Base-by-base conservation (phyloP, 2,113 vertebrate genomes). In the Perca schrenkii region DNA sequence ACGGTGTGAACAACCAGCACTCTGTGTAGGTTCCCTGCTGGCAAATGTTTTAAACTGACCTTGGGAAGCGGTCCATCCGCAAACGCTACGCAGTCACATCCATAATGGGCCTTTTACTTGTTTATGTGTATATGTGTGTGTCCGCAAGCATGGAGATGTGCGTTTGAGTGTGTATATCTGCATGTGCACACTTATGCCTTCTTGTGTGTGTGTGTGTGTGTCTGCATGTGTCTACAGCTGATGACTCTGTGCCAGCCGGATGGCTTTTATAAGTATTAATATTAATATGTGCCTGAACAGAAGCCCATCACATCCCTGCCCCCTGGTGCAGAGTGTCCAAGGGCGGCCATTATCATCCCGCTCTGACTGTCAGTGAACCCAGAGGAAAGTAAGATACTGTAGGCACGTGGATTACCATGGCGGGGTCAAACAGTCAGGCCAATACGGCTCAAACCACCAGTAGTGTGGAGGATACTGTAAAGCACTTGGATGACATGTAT, bases 211-310 rank as follows among this genome's bases (percentile, higher is more conserved):
- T 67, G 77, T 60, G 76, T 82, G 77, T 66, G 6, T 66, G 40
- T 78, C 40, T 52, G 79, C 31, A 54, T 68, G 79, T 77, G 77
- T 82, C 78, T 77, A 50, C 84, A 49, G 90, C 91, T 85, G 91
- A 91, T 90, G 91, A 92, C 87, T 93, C 80, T 78, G 87, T 91
- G 93, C 91, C 93, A 93, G 93, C 89, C 88, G 76, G 81, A 88
- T 86, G 84, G 93, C 92, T 95, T 95, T 95, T 95, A 95, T 91
- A 94, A 84, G 86, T 94, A 95, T 96, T 96, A 95, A 95, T 96
- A 96, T 96, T 95, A 95, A 96, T 95, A 95, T 90, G 83, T 88
- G 83, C 88, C 87, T 87, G 93, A 92, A 91, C 91, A 85, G 86
- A 61, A 91, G 91, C 89, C 88, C 86, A 91, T 92, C 91, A 84